A percentile compares a stretch with the other conserved stretches of the same genome.
Evolutionary conservation across 1,140 invertebrate species (phyloP).

Genomic region (Xylocopa sonorina): DNA sequence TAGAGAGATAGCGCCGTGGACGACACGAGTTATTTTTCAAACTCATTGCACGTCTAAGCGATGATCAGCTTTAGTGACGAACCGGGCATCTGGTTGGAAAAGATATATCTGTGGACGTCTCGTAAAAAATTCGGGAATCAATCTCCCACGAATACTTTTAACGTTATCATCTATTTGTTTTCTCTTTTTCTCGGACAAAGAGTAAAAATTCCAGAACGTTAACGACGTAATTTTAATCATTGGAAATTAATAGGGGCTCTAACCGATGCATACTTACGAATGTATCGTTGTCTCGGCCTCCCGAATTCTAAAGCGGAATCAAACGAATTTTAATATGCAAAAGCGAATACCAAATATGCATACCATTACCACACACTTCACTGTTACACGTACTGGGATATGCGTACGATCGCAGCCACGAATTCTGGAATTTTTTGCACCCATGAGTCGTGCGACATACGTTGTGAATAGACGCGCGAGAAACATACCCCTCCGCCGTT

Average conservation of each 20-base stretch:
- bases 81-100: slow-evolving; percentile 1
- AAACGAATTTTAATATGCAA: not conserved
- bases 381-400: slow-evolving; percentile 4
- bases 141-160: not conserved
- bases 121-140: not conserved
- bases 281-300: not conserved
- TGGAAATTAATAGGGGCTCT: too few relatives aligned
- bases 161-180: not conserved
- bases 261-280: slow-evolving; percentile 1
- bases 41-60: slow-evolving; percentile 15
- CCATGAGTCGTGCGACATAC: slow-evolving; percentile 41
- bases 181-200: not conserved
- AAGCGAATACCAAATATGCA: not conserved
- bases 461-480: slow-evolving; percentile 26
- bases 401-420: slow-evolving; percentile 12
- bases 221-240: not conserved
- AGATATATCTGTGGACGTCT: not conserved
- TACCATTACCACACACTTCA: not conserved
- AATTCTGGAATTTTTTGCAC: slow-evolving; percentile 51
- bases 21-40: slow-evolving; percentile 48
- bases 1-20: slow-evolving; percentile 21
- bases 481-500: slow-evolving; percentile 47
- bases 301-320: not conserved
- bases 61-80: slow-evolving; percentile 21
- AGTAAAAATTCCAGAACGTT: not conserved